These are phyloP conservation scores for Pseudonaja textilis DNA, from an alignment of 2,113 vertebrate genomes.

Conservation along the genomic window DNA sequence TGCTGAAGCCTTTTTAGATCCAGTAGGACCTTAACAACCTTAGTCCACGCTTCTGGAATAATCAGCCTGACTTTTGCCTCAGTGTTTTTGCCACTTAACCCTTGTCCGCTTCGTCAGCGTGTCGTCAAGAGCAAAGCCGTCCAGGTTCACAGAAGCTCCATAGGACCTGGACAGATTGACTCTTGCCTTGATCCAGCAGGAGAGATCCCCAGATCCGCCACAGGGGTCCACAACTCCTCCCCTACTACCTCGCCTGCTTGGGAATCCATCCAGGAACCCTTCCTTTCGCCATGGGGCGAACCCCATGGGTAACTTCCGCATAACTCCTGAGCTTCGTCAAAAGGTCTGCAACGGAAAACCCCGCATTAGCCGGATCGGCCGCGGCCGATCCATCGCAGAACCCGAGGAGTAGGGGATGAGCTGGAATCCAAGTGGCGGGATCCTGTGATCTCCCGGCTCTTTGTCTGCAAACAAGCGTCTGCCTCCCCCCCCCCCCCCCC, in stretches of 20 bases:
- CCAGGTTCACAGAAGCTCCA: constrained; percentile 35
- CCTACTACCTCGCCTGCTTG: background rate
- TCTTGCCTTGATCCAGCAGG: background rate
- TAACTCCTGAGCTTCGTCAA: background rate
- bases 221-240: too few relatives aligned
- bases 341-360: background rate
- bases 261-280: background rate
- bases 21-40: background rate
- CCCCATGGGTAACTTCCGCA: background rate
- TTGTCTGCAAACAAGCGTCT: background rate
- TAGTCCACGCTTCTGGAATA: background rate
- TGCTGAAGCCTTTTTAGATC: background rate
- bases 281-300: too few relatives aligned
- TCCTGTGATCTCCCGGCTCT: background rate
- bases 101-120: constrained; percentile 12
- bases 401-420: background rate
- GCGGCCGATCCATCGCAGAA: background rate
- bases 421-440: background rate
- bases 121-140: background rate
- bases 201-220: background rate
- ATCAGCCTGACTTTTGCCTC: constrained; percentile 46
- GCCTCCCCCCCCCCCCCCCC: background rate
- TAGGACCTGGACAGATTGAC: background rate
- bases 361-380: too few relatives aligned
- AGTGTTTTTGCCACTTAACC: constrained; percentile 60